phyloP scores from a whole-genome alignment of 2,113 vertebrate species.

The Lontra canadensis region DNA sequence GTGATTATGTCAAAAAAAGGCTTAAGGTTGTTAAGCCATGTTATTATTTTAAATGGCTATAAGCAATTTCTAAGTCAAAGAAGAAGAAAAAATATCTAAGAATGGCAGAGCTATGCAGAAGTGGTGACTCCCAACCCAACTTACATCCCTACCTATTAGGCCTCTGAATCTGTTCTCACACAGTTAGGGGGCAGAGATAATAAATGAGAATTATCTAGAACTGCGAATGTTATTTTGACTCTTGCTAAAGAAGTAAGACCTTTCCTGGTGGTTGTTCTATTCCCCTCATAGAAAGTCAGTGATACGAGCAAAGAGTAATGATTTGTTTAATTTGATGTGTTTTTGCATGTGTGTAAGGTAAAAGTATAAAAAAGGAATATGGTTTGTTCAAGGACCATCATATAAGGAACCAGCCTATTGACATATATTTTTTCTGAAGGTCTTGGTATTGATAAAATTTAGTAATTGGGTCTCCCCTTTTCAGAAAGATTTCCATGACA shows the following conservation, averaged over 20 bases:
- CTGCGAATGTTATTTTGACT: neutral
- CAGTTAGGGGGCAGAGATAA: neutral
- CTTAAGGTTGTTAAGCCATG: neutral
- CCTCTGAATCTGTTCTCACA: neutral
- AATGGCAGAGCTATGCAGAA: neutral
- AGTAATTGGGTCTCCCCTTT: neutral
- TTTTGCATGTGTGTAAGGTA: neutral
- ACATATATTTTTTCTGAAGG: neutral
- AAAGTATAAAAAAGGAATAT: neutral
- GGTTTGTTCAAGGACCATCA: neutral
- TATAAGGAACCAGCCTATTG: neutral
- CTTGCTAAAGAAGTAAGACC: neutral
- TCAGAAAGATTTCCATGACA: neutral
- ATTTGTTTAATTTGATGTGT: neutral
- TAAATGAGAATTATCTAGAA: neutral
- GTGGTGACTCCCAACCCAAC: neutral
- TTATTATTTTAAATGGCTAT: neutral
- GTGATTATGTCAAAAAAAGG: conserved; percentile 4
- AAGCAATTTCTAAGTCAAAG: neutral
- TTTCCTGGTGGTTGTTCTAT: neutral
- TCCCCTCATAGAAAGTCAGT: neutral
- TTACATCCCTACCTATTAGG: neutral
- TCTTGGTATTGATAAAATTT: neutral
- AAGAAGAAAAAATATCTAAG: neutral
- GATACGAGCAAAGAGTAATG: neutral